Conservation (phyloP, 2,113 vertebrate genomes). For the Oreochromis aureus region DNA sequence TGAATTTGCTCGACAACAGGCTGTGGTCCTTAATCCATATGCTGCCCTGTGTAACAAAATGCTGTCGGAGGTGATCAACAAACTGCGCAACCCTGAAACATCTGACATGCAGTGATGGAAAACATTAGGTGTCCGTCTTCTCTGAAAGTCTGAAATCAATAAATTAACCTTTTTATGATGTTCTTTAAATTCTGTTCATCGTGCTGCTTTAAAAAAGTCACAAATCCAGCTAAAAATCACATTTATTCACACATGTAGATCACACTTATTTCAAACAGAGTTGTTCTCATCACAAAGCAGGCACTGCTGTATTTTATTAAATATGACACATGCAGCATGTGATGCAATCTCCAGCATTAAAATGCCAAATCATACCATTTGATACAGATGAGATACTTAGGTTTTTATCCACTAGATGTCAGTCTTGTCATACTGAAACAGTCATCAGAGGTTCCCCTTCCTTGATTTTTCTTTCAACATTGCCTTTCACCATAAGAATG, state of each 20-base stretch:
- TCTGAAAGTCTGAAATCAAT: neutral
- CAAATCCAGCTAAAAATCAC: neutral
- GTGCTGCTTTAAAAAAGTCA: neutral
- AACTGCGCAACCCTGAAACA: constrained; percentile 69
- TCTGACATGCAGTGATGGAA: constrained; percentile 1
- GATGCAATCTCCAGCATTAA: neutral
- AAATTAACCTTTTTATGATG: neutral
- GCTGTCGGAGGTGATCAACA: constrained; percentile 81
- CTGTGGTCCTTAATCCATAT: constrained; percentile 86
- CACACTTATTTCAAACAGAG: neutral
- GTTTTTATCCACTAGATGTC: constrained; percentile 51
- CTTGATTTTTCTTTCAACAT: neutral
- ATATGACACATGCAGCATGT: neutral
- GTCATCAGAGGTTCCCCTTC: fast-evolving
- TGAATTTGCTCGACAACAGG: constrained; percentile 84
- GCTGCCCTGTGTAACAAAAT: constrained; percentile 94
- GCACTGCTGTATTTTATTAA: neutral
- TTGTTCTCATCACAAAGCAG: neutral
- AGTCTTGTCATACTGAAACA: constrained; percentile 16
- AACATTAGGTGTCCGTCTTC: neutral
- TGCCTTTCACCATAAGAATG: neutral
- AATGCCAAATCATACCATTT: neutral
- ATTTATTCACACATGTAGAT: neutral
- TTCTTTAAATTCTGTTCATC: neutral
- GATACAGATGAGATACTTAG: neutral